phyloP scores from a whole-genome alignment of 1,140 invertebrate genomes.

The Procambarus clarkii region DNA sequence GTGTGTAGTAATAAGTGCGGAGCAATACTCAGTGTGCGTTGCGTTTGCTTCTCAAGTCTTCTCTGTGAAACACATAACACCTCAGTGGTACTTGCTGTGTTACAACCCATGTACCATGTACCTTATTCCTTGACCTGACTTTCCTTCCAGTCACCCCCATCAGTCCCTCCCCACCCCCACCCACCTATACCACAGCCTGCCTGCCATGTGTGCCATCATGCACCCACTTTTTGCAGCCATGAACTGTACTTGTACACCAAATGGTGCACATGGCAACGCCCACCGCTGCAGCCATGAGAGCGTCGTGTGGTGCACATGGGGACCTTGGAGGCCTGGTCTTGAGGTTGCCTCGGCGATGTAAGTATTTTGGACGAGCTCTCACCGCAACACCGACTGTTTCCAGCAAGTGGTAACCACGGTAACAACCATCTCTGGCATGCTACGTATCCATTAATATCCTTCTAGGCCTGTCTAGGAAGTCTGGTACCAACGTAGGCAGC shows the following conservation, averaged over 20 bases:
- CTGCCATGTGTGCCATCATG: slow-evolving; percentile 36
- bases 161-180: slow-evolving; percentile 9
- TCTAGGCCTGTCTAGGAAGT: slow-evolving; percentile 66
- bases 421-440: slow-evolving; percentile 61
- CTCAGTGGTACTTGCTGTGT: slow-evolving; percentile 65
- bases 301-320: slow-evolving; percentile 43
- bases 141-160: slow-evolving; percentile 1
- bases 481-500: slow-evolving; percentile 61
- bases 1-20: slow-evolving; percentile 67
- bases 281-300: slow-evolving; percentile 39
- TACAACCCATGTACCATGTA: slow-evolving; percentile 39
- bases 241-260: slow-evolving; percentile 28
- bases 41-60: slow-evolving; percentile 56
- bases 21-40: slow-evolving; percentile 70
- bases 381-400: slow-evolving; percentile 23
- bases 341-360: slow-evolving; percentile 45
- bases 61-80: slow-evolving; percentile 71
- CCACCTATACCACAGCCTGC: slow-evolving; percentile 29
- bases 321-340: slow-evolving; percentile 51
- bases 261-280: slow-evolving; percentile 35
- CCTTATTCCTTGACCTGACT: slow-evolving; percentile 47
- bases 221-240: slow-evolving; percentile 23
- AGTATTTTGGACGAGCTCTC: slow-evolving; percentile 40
- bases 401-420: slow-evolving; percentile 49
- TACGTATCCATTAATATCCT: slow-evolving; percentile 64